These are phyloP conservation scores for Chelon auratus DNA, from an alignment of 2,797 vertebrate species.

Conservation along the genomic window DNA sequence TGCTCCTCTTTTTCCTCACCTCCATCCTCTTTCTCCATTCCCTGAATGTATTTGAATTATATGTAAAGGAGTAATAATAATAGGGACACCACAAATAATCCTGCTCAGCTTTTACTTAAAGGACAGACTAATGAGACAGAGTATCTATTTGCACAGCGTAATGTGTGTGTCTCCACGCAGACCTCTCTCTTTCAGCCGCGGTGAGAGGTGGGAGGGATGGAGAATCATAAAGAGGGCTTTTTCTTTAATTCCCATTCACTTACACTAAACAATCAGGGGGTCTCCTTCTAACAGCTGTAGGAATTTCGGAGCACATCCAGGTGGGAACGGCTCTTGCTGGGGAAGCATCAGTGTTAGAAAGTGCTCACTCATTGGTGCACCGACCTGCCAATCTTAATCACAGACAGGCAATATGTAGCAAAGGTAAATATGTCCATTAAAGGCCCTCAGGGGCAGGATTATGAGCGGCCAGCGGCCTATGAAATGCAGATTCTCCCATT, in stretches of 20 bases:
- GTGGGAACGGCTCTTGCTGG: neutral
- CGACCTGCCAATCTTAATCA: conserved; percentile 77
- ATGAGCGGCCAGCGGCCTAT: conserved; percentile 73
- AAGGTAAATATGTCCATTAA: conserved; percentile 82
- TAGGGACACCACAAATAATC: conserved; percentile 76
- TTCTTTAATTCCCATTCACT: conserved; percentile 6
- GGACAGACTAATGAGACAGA: conserved; percentile 86
- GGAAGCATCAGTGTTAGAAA: conserved; percentile 5
- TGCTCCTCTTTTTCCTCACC: conserved; percentile 49
- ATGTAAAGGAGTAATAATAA: conserved; percentile 76
- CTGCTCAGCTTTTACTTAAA: conserved; percentile 81
- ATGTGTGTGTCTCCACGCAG: conserved; percentile 81
- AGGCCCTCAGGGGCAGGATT: conserved; percentile 73
- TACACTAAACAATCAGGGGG: conserved; percentile 8
- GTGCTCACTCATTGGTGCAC: conserved; percentile 59
- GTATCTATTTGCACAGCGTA: conserved; percentile 85
- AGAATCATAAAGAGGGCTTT: conserved; percentile 5
- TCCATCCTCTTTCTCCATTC: conserved; percentile 42
- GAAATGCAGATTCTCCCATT: conserved; percentile 81
- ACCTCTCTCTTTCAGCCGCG: conserved; percentile 46
- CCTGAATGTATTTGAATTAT: conserved; percentile 76
- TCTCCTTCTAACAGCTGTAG: neutral
- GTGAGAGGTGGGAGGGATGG: conserved; percentile 21
- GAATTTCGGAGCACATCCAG: neutral
- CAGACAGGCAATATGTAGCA: conserved; percentile 71